Conservation (phyloP, 2,797 vertebrate species). For the Phrynocephalus forsythii region DNA sequence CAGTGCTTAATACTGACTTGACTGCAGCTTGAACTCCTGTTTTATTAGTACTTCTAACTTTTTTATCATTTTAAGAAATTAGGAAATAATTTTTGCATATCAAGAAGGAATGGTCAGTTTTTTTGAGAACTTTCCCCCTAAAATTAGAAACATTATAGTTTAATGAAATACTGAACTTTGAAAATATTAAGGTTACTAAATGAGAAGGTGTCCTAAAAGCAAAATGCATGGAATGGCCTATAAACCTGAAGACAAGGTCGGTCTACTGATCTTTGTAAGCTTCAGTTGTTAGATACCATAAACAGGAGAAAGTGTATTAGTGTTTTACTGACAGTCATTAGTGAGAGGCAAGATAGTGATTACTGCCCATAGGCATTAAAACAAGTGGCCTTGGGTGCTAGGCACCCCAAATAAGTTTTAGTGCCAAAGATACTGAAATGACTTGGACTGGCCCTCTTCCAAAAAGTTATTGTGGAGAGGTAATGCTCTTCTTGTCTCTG, state of each 20-base stretch:
- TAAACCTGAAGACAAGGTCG: no score
- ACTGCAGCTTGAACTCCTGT: slow-evolving; percentile 1
- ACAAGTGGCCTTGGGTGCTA: neutral
- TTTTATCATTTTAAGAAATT: neutral
- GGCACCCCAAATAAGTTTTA: neutral
- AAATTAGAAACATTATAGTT: neutral
- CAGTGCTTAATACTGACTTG: neutral
- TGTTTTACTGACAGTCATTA: neutral
- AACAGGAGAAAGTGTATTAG: neutral
- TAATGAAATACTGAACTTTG: neutral
- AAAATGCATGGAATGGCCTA: neutral
- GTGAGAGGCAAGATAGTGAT: neutral
- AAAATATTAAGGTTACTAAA: neutral
- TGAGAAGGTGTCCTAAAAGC: neutral
- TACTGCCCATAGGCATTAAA: neutral
- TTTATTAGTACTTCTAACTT: slow-evolving; percentile 12
- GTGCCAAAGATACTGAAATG: neutral
- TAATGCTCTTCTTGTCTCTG: neutral
- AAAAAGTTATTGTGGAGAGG: neutral
- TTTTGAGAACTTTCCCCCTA: neutral
- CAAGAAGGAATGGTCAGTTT: neutral
- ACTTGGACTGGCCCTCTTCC: neutral
- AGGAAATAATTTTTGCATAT: neutral
- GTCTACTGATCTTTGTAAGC: no score
- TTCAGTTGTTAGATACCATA: neutral